Conservation (phyloP, 2,797 vertebrate species). For the Thalassophryne amazonica region DNA sequence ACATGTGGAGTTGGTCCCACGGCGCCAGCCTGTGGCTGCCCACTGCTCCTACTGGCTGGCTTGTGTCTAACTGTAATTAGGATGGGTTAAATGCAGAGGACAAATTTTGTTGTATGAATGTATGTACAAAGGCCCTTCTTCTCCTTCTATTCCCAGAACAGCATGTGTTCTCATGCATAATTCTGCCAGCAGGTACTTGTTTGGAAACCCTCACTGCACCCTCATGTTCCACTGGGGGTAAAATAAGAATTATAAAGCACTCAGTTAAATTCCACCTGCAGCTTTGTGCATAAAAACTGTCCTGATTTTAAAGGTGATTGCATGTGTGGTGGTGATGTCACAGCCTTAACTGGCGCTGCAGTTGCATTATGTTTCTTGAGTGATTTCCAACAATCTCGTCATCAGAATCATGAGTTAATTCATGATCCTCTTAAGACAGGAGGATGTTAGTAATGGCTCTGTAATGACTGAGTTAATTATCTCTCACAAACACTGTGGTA, state of each 20-base stretch:
- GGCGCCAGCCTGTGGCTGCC: no score
- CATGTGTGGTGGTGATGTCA: slow-evolving; percentile 5
- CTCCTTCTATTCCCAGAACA: slow-evolving; percentile 39
- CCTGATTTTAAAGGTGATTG: neutral
- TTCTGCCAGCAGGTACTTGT: slow-evolving; percentile 26
- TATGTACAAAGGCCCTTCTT: no score
- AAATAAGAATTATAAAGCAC: slow-evolving; percentile 28
- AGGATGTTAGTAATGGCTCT: slow-evolving; percentile 28
- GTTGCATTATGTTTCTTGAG: slow-evolving; percentile 27
- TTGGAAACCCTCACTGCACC: slow-evolving; percentile 20
- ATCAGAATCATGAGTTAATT: slow-evolving; percentile 24
- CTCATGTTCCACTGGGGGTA: slow-evolving; percentile 11
- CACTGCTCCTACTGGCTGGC: no score
- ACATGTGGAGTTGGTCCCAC: no score
- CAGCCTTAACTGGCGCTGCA: neutral
- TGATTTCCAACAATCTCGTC: slow-evolving; percentile 39
- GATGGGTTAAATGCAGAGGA: no score
- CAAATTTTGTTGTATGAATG: no score
- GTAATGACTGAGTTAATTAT: slow-evolving; percentile 52
- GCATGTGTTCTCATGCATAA: slow-evolving; percentile 50
- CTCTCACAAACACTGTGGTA: slow-evolving; percentile 18
- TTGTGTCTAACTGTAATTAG: no score
- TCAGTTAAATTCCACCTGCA: slow-evolving; percentile 20
- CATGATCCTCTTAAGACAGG: slow-evolving; percentile 30
- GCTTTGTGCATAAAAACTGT: slow-evolving; percentile 4